Conservation (phyloP, 2,888 invertebrate species). For the Agrilus cyanescens region DNA sequence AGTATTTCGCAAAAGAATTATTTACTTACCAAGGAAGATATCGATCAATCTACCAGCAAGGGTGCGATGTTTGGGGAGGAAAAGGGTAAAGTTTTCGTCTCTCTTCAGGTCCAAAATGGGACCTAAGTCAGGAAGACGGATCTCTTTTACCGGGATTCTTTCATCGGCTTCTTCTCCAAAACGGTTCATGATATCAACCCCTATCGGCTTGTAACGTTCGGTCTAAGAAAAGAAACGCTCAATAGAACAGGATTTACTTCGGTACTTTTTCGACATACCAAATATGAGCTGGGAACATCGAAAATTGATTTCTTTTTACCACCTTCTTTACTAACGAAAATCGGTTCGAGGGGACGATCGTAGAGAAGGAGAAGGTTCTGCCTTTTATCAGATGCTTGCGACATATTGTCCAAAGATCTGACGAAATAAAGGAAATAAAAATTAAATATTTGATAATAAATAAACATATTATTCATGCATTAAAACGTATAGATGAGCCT, state of each 20-base stretch:
- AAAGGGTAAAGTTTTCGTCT: conserved; percentile 60
- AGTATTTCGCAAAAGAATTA: conserved; percentile 1
- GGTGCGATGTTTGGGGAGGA: conserved; percentile 56
- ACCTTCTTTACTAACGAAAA: conserved; percentile 54
- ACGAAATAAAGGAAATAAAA: too few relatives aligned
- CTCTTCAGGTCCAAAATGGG: conserved; percentile 44
- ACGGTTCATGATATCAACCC: conserved; percentile 46
- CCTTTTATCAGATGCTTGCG: conserved; percentile 32
- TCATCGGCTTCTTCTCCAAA: conserved; percentile 43
- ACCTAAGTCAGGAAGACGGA: conserved; percentile 44
- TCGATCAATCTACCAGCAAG: conserved; percentile 60
- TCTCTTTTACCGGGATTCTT: conserved; percentile 43
- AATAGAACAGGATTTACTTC: not conserved
- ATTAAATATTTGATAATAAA: too few relatives aligned
- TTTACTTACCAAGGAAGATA: conserved; percentile 49
- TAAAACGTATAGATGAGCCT: too few relatives aligned
- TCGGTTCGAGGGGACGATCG: conserved; percentile 65
- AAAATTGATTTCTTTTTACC: conserved; percentile 49
- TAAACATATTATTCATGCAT: too few relatives aligned
- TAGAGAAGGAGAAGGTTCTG: conserved; percentile 50
- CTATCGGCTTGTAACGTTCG: conserved; percentile 44
- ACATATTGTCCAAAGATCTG: not conserved
- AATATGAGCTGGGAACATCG: conserved; percentile 45
- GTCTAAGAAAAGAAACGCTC: conserved; percentile 27
- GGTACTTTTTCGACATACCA: conserved; percentile 40